A percentile compares a stretch with the other conserved stretches of the same genome.
These are phyloP conservation scores for Rhizoglyphus robini DNA, from an alignment of 1,140 invertebrate genomes.

Conservation along the genomic window DNA sequence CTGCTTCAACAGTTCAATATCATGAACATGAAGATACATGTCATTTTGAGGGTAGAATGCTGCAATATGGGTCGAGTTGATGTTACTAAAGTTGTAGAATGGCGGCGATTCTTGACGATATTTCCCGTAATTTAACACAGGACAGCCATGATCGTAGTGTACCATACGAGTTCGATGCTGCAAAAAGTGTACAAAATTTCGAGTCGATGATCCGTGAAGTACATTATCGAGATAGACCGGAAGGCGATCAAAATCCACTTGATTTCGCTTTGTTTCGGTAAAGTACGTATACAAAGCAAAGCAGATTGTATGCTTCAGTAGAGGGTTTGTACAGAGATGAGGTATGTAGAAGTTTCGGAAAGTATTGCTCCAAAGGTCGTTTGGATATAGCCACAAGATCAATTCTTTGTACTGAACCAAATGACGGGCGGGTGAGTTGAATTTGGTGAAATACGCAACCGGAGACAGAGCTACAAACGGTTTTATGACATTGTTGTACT, in stretches of 20 bases:
- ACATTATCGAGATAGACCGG: neutral
- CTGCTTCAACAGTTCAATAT: conserved; percentile 17
- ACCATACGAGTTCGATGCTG: too few species aligned
- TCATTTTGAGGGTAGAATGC: conserved; percentile 17
- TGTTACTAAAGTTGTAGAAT: neutral
- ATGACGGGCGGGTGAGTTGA: conserved; percentile 45
- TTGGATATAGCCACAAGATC: too few species aligned
- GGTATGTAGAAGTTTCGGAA: too few species aligned
- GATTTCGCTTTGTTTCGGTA: too few species aligned
- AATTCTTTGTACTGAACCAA: neutral
- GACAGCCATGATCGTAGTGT: neutral
- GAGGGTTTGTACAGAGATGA: too few species aligned
- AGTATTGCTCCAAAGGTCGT: too few species aligned
- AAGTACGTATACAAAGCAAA: too few species aligned
- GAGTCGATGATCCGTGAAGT: neutral
- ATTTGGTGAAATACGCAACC: conserved; percentile 50
- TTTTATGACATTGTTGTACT: conserved; percentile 45
- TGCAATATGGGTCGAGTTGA: conserved; percentile 18
- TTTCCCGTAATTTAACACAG: neutral
- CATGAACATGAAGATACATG: conserved; percentile 5
- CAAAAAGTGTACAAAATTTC: conserved; percentile 3
- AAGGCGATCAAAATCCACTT: too few species aligned
- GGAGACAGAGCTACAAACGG: conserved; percentile 53
- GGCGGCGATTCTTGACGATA: conserved; percentile 10
- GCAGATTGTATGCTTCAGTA: too few species aligned